phyloP scores from a whole-genome alignment of 2,113 vertebrate genomes.

The Nerophis lumbriciformis region DNA sequence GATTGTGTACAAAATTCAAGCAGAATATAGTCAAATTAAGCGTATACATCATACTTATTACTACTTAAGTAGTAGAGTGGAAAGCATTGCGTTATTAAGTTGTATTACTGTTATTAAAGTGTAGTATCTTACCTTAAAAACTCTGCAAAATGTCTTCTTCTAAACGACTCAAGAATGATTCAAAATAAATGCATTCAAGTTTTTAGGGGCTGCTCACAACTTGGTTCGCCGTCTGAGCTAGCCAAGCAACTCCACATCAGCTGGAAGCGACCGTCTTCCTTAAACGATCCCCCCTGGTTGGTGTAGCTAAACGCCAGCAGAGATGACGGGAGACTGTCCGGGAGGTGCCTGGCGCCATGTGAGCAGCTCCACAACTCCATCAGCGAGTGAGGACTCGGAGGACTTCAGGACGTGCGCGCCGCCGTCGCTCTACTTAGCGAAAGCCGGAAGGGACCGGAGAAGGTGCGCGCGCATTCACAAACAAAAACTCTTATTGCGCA shows the following conservation, averaged over 20 bases:
- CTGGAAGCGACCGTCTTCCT: not conserved
- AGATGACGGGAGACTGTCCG: not conserved
- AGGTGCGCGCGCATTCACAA: not conserved
- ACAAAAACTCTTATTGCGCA: not conserved
- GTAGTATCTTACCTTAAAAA: not conserved
- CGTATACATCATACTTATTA: too few relatives aligned
- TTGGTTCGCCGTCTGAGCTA: too few relatives aligned
- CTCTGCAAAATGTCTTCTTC: not conserved
- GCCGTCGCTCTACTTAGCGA: not conserved
- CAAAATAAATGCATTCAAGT: too few relatives aligned
- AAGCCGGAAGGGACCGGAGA: not conserved
- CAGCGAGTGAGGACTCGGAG: not conserved
- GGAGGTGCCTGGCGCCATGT: slow-evolving; percentile 1
- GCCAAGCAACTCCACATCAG: too few relatives aligned
- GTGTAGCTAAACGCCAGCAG: not conserved
- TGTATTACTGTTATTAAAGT: not conserved
- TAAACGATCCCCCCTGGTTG: not conserved
- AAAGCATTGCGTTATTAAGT: too few relatives aligned
- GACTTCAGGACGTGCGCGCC: not conserved
- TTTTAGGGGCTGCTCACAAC: too few relatives aligned
- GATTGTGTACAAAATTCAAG: too few relatives aligned
- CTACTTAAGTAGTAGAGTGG: too few relatives aligned
- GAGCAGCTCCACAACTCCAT: not conserved
- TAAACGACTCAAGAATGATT: too few relatives aligned
- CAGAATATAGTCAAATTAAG: too few relatives aligned